These are phyloP conservation scores for Catalaphyllia jardinei DNA, from an alignment of 64 coral and sea anemone species.

Conservation along the genomic window DNA sequence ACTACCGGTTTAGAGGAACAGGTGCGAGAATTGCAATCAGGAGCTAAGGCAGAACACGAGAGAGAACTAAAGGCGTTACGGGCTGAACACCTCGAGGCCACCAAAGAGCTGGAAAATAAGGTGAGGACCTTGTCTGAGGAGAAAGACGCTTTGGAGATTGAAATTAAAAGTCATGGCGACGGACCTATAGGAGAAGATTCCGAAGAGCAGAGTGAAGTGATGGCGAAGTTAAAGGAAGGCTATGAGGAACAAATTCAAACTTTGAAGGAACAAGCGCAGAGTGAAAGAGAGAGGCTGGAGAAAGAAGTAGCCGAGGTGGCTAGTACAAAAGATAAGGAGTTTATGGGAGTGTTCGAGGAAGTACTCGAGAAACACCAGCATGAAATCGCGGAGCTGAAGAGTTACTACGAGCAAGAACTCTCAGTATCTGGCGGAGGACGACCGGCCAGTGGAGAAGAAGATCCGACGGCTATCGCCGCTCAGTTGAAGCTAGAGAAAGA, in stretches of 20 bases:
- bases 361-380: conserved; percentile 69
- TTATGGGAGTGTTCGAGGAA: conserved; percentile 56
- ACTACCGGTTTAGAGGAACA: conserved; percentile 68
- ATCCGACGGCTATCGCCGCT: not conserved
- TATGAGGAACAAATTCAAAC: conserved; percentile 77
- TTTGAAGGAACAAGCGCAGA: conserved; percentile 75
- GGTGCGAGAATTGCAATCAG: conserved; percentile 55
- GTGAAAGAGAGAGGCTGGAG: conserved; percentile 59
- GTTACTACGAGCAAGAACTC: conserved; percentile 27
- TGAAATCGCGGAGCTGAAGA: conserved; percentile 59
- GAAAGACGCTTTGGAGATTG: conserved; percentile 10
- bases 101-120: conserved; percentile 22
- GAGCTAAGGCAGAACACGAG: conserved; percentile 43
- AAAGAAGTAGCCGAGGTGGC: conserved; percentile 56
- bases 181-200: not conserved
- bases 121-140: conserved; percentile 20
- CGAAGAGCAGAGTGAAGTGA: not conserved
- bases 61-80: conserved; percentile 34
- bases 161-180: not conserved
- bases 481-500: conserved; percentile 63
- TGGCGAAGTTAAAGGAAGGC: conserved; percentile 65
- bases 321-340: conserved; percentile 69
- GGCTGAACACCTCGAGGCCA: conserved; percentile 19
- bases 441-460: not conserved
- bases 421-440: not conserved